Percentiles rank a stretch among this genome's conserved stretches.
These are phyloP conservation scores for Peromyscus nudipes DNA, from an alignment of 2,797 vertebrate genomes.

Conservation along the genomic window DNA sequence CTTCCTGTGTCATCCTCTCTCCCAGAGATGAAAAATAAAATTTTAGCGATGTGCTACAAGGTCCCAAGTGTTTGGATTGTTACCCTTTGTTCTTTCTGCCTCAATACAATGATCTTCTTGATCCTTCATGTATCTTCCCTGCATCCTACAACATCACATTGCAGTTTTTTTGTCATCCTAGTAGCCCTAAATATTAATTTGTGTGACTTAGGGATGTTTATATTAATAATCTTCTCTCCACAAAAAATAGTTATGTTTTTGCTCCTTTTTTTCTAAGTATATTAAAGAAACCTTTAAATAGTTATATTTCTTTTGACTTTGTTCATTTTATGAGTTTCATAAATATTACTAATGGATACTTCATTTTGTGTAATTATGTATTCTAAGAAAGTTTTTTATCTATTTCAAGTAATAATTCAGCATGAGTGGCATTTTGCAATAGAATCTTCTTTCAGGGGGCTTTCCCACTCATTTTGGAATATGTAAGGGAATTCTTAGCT, in stretches of 20 bases:
- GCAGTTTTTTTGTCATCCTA: not conserved
- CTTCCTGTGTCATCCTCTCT: not conserved
- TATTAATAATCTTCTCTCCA: not conserved
- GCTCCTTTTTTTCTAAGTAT: not conserved
- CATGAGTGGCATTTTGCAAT: not conserved
- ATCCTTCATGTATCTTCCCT: not conserved
- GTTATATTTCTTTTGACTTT: not conserved
- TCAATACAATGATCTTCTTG: not conserved
- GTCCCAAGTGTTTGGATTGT: rapidly evolving
- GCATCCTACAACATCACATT: not conserved
- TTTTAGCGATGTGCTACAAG: not conserved
- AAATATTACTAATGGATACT: not conserved
- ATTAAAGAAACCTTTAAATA: not conserved
- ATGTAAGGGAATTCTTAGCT: not conserved
- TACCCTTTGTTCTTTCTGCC: not conserved
- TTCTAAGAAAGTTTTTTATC: not conserved
- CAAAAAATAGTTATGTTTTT: not conserved
- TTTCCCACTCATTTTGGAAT: not conserved
- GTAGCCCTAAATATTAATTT: not conserved
- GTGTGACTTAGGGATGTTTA: not conserved
- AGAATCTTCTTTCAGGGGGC: not conserved
- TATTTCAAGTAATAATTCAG: not conserved
- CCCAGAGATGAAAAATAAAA: not conserved
- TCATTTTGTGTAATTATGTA: not conserved
- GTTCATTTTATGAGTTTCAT: not conserved